Percentiles rank a stretch among this genome's conserved stretches.
Evolutionary conservation across 2,113 vertebrate genomes (phyloP).

Genomic region (Sylvilagus bachmani): DNA sequence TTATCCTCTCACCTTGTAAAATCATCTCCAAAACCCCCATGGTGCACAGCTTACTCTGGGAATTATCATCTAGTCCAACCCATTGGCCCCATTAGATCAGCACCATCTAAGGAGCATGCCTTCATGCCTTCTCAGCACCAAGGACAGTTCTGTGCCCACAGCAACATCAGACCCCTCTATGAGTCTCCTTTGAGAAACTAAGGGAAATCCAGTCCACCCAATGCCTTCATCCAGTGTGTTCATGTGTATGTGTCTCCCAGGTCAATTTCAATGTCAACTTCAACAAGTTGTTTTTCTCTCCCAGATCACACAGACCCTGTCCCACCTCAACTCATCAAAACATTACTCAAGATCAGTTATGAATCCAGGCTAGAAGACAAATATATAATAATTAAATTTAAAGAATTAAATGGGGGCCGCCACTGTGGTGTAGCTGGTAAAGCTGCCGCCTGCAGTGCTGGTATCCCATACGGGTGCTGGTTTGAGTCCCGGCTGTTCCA

Average conservation of each 20-base stretch:
- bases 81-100: neutral
- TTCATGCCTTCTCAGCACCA: constrained; percentile 47
- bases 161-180: neutral
- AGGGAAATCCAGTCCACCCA: neutral
- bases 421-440: too few relatives aligned
- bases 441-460: too few relatives aligned
- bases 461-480: too few relatives aligned
- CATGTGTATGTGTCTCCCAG: neutral
- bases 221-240: neutral
- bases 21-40: neutral
- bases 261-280: neutral
- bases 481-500: too few relatives aligned
- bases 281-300: neutral
- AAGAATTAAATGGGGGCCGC: neutral
- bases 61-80: neutral
- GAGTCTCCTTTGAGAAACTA: neutral
- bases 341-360: neutral
- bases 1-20: neutral
- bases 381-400: neutral
- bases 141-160: constrained; percentile 38
- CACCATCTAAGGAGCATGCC: neutral
- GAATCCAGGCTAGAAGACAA: neutral
- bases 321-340: neutral
- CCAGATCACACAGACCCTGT: neutral
- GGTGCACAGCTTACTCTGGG: too few relatives aligned